Evolutionary conservation across 2,888 invertebrate species (phyloP).

Genomic region (Drosophila emarginata): DNA sequence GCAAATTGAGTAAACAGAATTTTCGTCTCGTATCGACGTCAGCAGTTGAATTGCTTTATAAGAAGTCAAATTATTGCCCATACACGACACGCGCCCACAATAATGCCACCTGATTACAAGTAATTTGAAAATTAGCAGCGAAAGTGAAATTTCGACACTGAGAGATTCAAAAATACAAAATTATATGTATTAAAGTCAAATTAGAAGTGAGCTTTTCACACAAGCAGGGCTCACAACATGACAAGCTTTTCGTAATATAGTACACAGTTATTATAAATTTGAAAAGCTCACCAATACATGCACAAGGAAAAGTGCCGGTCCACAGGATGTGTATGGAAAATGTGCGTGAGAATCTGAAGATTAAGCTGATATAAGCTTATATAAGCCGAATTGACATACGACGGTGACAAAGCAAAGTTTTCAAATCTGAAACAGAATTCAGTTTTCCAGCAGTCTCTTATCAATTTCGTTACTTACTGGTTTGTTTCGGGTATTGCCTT

Average conservation of each 20-base stretch:
- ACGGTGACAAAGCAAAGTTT: too few relatives aligned
- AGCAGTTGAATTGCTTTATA: slow-evolving; percentile 47
- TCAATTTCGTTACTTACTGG: too few relatives aligned
- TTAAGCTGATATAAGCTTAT: too few relatives aligned
- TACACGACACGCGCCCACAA: slow-evolving; percentile 65
- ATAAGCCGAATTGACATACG: too few relatives aligned
- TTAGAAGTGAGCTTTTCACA: neutral
- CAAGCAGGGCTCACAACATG: neutral
- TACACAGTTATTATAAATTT: neutral
- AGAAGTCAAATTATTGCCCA: slow-evolving; percentile 34
- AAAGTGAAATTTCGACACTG: neutral
- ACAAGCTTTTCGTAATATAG: neutral
- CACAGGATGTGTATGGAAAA: too few relatives aligned
- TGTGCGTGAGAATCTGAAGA: too few relatives aligned
- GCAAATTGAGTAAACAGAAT: slow-evolving; percentile 16
- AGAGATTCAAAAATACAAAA: neutral
- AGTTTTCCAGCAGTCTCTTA: too few relatives aligned
- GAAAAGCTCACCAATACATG: neutral
- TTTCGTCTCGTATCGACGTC: slow-evolving; percentile 28
- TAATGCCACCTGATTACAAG: slow-evolving; percentile 63
- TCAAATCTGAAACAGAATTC: too few relatives aligned
- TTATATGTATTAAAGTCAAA: neutral
- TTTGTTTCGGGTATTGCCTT: too few relatives aligned
- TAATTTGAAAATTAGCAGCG: slow-evolving; percentile 3
- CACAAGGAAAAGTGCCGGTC: neutral